These are phyloP conservation scores for Nymphalis io DNA, from an alignment of 1,140 invertebrate genomes.

Conservation along the genomic window DNA sequence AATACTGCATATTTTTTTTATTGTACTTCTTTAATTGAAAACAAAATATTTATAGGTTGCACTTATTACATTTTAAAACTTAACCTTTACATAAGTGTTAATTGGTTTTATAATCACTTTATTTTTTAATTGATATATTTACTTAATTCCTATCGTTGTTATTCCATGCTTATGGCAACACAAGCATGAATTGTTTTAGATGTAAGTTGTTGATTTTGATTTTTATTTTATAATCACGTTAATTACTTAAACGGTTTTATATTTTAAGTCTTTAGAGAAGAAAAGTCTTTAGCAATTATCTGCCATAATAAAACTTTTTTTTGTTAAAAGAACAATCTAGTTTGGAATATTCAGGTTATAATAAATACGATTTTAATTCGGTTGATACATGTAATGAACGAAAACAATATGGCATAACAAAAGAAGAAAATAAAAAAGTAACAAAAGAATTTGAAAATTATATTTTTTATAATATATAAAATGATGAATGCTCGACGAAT, in stretches of 20 bases:
- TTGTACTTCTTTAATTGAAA: too few relatives aligned
- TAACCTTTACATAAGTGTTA: too few relatives aligned
- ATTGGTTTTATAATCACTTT: too few relatives aligned
- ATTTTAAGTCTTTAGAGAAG: not conserved
- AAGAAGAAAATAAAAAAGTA: too few relatives aligned
- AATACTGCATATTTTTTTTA: too few relatives aligned
- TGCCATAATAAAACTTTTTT: conserved; percentile 15
- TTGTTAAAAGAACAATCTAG: conserved; percentile 8
- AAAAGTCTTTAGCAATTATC: conserved; percentile 1
- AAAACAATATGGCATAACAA: too few relatives aligned
- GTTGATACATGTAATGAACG: too few relatives aligned
- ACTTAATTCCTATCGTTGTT: not conserved
- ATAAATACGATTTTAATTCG: too few relatives aligned
- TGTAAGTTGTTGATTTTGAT: conserved; percentile 22
- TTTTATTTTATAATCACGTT: conserved; percentile 23
- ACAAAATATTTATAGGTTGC: too few relatives aligned
- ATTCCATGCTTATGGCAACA: not conserved
- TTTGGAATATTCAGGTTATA: conserved; percentile 9
- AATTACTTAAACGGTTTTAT: conserved; percentile 4
- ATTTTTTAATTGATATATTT: too few relatives aligned
- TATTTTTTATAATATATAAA: not conserved
- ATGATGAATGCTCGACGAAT: too few relatives aligned
- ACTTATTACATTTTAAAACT: too few relatives aligned
- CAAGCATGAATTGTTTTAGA: not conserved
- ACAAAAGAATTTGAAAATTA: not conserved